A percentile compares a stretch with the other conserved stretches of the same genome.
phyloP scores from a whole-genome alignment of 1,140 invertebrate species.

The Zaprionus gabonicus region DNA sequence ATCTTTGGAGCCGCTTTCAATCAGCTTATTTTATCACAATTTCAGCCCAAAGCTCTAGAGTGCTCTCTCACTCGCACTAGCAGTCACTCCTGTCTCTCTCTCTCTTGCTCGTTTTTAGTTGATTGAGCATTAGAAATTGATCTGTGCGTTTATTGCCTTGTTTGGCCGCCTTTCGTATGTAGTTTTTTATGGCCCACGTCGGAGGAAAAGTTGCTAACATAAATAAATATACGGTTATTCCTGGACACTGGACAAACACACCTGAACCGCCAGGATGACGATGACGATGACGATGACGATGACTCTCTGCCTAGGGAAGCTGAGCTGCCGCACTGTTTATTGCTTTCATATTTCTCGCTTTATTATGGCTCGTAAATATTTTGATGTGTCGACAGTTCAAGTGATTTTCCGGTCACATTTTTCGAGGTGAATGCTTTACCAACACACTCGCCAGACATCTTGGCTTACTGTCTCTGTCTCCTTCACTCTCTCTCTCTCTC shows the following conservation, averaged over 20 bases:
- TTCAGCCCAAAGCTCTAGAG: conserved; percentile 54
- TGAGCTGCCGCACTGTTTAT: conserved; percentile 55
- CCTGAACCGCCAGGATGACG: conserved; percentile 17
- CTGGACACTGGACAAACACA: conserved; percentile 43
- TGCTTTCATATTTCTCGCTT: conserved; percentile 76
- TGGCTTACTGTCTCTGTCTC: conserved; percentile 3
- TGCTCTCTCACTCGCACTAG: conserved; percentile 18
- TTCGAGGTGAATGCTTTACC: conserved; percentile 15
- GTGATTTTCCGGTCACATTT: conserved; percentile 45
- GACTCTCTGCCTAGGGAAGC: background rate
- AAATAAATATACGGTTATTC: conserved; percentile 51
- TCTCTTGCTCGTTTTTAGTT: conserved; percentile 53
- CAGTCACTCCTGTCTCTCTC: conserved; percentile 46
- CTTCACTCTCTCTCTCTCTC: conserved; percentile 31
- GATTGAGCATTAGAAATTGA: conserved; percentile 81
- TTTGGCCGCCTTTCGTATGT: conserved; percentile 36
- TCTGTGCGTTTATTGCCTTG: conserved; percentile 75
- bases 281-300: background rate
- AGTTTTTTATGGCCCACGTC: conserved; percentile 67
- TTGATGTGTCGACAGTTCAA: conserved; percentile 67
- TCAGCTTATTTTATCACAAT: conserved; percentile 68
- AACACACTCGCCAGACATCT: background rate
- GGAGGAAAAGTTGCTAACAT: conserved; percentile 1
- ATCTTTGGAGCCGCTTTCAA: conserved; percentile 45
- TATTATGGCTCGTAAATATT: conserved; percentile 79